Base-by-base conservation (phyloP, 2,888 invertebrate genomes). In the Trypoxylon attenuatum region DNA sequence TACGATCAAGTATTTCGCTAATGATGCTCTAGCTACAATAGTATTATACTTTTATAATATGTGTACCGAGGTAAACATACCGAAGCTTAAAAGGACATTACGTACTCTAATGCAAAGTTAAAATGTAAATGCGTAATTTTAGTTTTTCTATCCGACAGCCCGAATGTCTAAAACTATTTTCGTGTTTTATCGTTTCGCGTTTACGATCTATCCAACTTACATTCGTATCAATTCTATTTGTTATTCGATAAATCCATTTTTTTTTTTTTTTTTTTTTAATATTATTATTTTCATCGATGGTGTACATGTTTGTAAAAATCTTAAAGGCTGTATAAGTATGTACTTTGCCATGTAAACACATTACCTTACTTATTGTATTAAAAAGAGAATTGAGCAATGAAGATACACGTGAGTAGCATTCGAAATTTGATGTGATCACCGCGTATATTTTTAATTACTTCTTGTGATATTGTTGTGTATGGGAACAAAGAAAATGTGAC, bases 251-350 rank as follows among this genome's bases (percentile, higher is more conserved):
- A 39, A n/a, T 53, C 38, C 43, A 33, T 38, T 6, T 46, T 43
- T 43, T 38, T n/a, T n/a, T n/a, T n/a, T n/a, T n/a, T n/a, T 59
- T 52, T 64, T 51, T 59, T 45, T 38, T 65, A 55, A 55, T 39
- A 19, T 6, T 16, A 22, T 16, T 1, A 8, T 49, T 6, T 27
- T 22, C 41, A 38, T 39, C 45, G 27, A 27, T 43, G 38, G 19
- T 52, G 15, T 47, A 29, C 19, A 54, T 39, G 25, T 67, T 58
- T 53, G 29, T 45, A 39, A 15, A 45, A 45, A 56, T 38, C 41
- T 19, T 39, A n/a, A n/a, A n/a, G n/a, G n/a, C n/a, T n/a, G n/a
- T n/a, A n/a, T n/a, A n/a, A n/a, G n/a, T n/a, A n/a, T n/a, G n/a
- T n/a, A n/a, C n/a, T n/a, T n/a, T n/a, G n/a, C n/a, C n/a, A n/a